These are phyloP conservation scores for Chrysolina haemoptera DNA, from an alignment of 2,888 invertebrate species.

Conservation along the genomic window DNA sequence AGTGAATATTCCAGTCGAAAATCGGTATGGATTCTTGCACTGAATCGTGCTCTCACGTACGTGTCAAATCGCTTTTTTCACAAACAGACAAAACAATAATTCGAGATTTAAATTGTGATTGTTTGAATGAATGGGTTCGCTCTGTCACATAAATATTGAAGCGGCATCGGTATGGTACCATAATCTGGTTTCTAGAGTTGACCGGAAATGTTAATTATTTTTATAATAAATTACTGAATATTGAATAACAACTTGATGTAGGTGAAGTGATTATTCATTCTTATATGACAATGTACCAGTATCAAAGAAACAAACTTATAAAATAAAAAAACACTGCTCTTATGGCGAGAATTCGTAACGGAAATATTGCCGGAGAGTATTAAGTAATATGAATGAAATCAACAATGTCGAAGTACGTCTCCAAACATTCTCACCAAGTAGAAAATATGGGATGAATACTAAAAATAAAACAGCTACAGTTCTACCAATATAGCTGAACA, in stretches of 20 bases:
- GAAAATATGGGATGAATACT: too few relatives aligned
- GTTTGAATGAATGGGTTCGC: not conserved
- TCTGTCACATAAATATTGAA: not conserved
- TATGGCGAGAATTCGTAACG: too few relatives aligned
- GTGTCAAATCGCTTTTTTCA: not conserved
- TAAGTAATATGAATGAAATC: too few relatives aligned
- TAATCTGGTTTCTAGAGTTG: not conserved
- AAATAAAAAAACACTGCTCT: too few relatives aligned
- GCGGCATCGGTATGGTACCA: not conserved
- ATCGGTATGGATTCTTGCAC: not conserved
- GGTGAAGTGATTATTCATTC: not conserved
- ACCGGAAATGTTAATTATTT: constrained; percentile 8
- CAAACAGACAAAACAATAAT: constrained; percentile 7
- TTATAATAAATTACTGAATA: not conserved
- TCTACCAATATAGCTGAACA: too few relatives aligned
- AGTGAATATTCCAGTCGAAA: too few relatives aligned
- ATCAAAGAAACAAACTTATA: not conserved
- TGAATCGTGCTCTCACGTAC: not conserved
- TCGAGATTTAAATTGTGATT: not conserved
- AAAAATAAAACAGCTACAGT: too few relatives aligned
- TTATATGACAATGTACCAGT: not conserved
- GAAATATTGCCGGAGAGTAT: too few relatives aligned
- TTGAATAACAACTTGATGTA: not conserved
- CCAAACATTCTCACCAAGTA: too few relatives aligned
- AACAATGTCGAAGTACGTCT: too few relatives aligned